Percentiles rank a stretch among this genome's conserved stretches.
phyloP scores from a whole-genome alignment of 2,797 vertebrate genomes.

The Etheostoma perlongum region DNA sequence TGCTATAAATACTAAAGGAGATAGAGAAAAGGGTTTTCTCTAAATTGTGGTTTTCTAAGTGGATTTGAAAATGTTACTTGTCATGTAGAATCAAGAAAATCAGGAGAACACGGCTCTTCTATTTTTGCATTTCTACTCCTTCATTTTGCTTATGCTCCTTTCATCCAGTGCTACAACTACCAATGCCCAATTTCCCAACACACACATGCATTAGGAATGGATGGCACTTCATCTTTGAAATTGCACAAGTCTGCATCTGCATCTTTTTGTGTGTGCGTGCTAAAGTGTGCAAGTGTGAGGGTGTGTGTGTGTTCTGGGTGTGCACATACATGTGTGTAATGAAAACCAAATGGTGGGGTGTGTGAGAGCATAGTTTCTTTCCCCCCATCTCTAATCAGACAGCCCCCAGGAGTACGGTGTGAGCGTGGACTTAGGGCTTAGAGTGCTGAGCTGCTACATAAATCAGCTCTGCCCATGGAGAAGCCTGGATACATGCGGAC shows the following conservation, averaged over 20 bases:
- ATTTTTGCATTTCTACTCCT: background rate
- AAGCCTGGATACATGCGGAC: slow-evolving; percentile 71
- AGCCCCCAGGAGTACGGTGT: slow-evolving; percentile 82
- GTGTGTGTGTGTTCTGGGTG: slow-evolving; percentile 58
- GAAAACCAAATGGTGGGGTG: slow-evolving; percentile 82
- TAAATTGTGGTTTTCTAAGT: slow-evolving; percentile 18
- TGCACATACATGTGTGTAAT: slow-evolving; percentile 76
- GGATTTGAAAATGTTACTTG: slow-evolving; percentile 9
- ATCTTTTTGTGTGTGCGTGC: slow-evolving; percentile 37
- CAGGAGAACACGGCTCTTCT: background rate
- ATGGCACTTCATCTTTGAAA: slow-evolving; percentile 70
- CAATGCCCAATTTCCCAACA: slow-evolving; percentile 52
- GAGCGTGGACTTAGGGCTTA: slow-evolving; percentile 72
- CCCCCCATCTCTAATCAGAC: slow-evolving; percentile 87
- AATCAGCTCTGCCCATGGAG: slow-evolving; percentile 82
- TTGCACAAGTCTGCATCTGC: slow-evolving; percentile 75
- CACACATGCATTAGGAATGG: slow-evolving; percentile 74
- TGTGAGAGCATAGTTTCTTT: slow-evolving; percentile 79
- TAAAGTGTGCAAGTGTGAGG: slow-evolving; percentile 31
- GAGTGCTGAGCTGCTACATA: slow-evolving; percentile 80
- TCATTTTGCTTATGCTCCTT: slow-evolving; percentile 31
- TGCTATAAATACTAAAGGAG: slow-evolving; percentile 17
- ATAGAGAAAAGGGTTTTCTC: background rate
- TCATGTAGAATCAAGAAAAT: slow-evolving; percentile 7
- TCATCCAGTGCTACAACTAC: slow-evolving; percentile 18